phyloP scores from a whole-genome alignment of 2,113 vertebrate genomes.

The Zootoca vivipara region DNA sequence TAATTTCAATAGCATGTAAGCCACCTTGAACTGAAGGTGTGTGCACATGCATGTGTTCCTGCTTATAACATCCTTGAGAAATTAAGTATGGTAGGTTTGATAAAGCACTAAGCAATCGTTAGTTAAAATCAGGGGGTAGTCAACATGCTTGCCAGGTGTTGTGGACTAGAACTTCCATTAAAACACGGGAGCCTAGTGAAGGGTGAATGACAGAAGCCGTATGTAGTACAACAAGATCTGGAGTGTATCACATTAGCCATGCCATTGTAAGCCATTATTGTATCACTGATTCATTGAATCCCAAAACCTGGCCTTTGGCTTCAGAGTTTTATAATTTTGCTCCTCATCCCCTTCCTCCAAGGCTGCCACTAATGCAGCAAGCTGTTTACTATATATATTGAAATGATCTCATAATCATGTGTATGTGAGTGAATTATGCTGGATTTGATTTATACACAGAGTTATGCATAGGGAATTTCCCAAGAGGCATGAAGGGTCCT shows the following conservation, averaged over 20 bases:
- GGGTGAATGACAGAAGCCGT: too few species aligned
- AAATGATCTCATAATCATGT: not conserved
- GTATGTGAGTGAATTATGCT: not conserved
- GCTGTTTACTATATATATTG: not conserved
- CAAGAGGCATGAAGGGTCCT: not conserved
- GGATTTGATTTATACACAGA: not conserved
- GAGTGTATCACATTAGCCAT: too few species aligned
- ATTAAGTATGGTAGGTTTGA: too few species aligned
- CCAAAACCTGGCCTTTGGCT: not conserved
- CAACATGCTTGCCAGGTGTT: too few species aligned
- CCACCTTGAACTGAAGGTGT: not conserved
- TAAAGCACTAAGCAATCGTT: too few species aligned
- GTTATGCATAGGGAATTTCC: not conserved
- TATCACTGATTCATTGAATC: not conserved
- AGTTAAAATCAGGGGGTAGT: too few species aligned
- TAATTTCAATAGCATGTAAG: not conserved
- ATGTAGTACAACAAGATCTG: too few species aligned
- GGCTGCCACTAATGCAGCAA: not conserved
- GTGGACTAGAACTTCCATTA: too few species aligned
- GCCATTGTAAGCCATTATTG: not conserved
- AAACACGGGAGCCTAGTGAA: too few species aligned
- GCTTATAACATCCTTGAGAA: too few species aligned
- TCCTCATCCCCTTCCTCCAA: too few species aligned
- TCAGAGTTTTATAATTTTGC: not conserved
- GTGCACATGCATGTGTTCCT: too few species aligned